Evolutionary conservation across 37 sponge, comb jelly and placozoan genomes (phyloP).

Genomic region (Cliona cf. orientalis): DNA sequence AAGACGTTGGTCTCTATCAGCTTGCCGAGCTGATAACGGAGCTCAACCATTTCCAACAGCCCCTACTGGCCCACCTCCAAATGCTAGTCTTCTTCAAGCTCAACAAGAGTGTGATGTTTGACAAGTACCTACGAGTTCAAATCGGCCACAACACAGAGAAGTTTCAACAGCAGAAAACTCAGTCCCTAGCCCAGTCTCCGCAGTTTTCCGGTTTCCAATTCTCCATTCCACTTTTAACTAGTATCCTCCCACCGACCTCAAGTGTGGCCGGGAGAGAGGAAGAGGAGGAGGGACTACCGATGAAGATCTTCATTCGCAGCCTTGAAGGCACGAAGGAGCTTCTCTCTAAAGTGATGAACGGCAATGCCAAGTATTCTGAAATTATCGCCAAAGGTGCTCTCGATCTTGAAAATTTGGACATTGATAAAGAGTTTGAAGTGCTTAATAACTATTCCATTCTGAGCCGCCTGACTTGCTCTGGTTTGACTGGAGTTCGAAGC

Average conservation of each 20-base stretch:
- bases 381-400: slow-evolving; percentile 42
- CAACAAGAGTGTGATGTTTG: slow-evolving; percentile 70
- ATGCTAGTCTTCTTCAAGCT: slow-evolving; percentile 71
- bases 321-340: slow-evolving; percentile 18
- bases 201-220: neutral
- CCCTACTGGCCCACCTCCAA: slow-evolving; percentile 31
- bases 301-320: slow-evolving; percentile 6
- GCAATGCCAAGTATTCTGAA: slow-evolving; percentile 44
- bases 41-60: slow-evolving; percentile 25
- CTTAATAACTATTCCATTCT: neutral
- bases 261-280: neutral
- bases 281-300: slow-evolving; percentile 15
- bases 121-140: slow-evolving; percentile 45
- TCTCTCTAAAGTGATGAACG: slow-evolving; percentile 19
- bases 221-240: neutral
- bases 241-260: neutral
- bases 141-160: slow-evolving; percentile 12
- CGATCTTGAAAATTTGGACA: slow-evolving; percentile 31
- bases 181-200: neutral
- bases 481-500: slow-evolving; percentile 34
- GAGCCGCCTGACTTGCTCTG: neutral
- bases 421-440: slow-evolving; percentile 44
- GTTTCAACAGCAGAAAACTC: neutral
- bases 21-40: slow-evolving; percentile 15
- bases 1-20: slow-evolving; percentile 4